phyloP scores from a whole-genome alignment of 2,113 vertebrate species.

The Typhlomys cinereus region DNA sequence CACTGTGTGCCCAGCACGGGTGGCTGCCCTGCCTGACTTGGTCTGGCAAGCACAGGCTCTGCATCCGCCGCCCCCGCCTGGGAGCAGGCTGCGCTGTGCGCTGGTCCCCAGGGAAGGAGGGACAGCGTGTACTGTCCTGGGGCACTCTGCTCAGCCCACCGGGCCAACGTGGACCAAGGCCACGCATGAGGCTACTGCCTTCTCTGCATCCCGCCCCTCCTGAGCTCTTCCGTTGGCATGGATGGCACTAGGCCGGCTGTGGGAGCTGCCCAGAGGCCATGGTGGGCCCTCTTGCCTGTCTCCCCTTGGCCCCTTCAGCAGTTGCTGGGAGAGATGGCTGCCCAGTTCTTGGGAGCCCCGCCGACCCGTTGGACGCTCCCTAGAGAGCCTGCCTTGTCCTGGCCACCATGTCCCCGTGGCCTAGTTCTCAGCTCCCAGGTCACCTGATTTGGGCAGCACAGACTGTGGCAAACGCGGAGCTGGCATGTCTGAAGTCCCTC shows the following conservation, averaged over 20 bases:
- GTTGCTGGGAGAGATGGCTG: not conserved
- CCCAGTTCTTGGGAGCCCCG: no score
- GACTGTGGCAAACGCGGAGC: not conserved
- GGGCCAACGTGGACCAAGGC: not conserved
- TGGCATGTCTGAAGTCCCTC: fast-evolving
- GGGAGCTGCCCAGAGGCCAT: not conserved
- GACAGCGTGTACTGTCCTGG: not conserved
- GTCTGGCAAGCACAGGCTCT: not conserved
- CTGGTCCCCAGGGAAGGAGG: not conserved
- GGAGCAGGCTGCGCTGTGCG: not conserved
- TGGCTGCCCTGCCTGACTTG: not conserved
- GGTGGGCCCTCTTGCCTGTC: not conserved
- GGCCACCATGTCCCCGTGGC: not conserved
- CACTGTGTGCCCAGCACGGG: not conserved
- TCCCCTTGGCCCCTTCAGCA: not conserved
- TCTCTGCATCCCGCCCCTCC: not conserved
- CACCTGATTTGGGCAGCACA: not conserved
- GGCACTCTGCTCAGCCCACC: not conserved
- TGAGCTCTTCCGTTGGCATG: not conserved
- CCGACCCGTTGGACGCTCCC: not conserved
- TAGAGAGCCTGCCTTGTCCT: not conserved
- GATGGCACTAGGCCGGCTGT: not conserved
- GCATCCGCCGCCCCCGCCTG: not conserved
- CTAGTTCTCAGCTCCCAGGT: not conserved
- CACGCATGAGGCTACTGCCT: not conserved